Percentiles rank a stretch among this genome's conserved stretches.
These are phyloP conservation scores for Diadophis punctatus DNA, from an alignment of 2,113 vertebrate species.

Conservation along the genomic window DNA sequence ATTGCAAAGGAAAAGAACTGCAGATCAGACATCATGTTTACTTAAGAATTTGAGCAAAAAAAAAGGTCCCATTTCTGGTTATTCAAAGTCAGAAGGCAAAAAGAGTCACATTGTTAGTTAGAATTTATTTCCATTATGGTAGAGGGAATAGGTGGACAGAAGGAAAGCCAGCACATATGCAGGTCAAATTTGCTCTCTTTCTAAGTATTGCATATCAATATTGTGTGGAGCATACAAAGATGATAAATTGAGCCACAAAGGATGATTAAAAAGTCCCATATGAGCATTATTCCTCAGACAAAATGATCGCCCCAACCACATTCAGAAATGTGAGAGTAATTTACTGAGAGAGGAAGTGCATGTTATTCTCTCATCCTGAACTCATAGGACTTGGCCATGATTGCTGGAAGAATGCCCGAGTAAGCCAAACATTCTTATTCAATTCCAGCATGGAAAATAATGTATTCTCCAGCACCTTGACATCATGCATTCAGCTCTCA, in stretches of 20 bases:
- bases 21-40: background rate
- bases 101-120: background rate
- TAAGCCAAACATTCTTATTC: slow-evolving; percentile 17
- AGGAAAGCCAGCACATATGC: background rate
- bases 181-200: background rate
- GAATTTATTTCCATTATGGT: slow-evolving; percentile 1
- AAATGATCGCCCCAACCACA: slow-evolving; percentile 33
- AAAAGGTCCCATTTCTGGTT: background rate
- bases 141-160: background rate
- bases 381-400: slow-evolving; percentile 36
- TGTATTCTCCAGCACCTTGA: background rate
- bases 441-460: slow-evolving; percentile 13
- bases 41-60: background rate
- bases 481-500: background rate
- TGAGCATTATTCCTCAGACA: slow-evolving; percentile 14
- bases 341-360: slow-evolving; percentile 50
- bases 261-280: slow-evolving; percentile 32
- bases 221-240: background rate
- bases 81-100: background rate
- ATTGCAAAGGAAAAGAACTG: background rate
- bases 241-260: background rate
- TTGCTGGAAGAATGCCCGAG: slow-evolving; percentile 30
- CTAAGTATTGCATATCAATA: background rate
- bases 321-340: slow-evolving; percentile 63
- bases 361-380: slow-evolving; percentile 31